These are phyloP conservation scores for Chouioia cunea DNA, from an alignment of 2,888 invertebrate genomes.

Conservation along the genomic window DNA sequence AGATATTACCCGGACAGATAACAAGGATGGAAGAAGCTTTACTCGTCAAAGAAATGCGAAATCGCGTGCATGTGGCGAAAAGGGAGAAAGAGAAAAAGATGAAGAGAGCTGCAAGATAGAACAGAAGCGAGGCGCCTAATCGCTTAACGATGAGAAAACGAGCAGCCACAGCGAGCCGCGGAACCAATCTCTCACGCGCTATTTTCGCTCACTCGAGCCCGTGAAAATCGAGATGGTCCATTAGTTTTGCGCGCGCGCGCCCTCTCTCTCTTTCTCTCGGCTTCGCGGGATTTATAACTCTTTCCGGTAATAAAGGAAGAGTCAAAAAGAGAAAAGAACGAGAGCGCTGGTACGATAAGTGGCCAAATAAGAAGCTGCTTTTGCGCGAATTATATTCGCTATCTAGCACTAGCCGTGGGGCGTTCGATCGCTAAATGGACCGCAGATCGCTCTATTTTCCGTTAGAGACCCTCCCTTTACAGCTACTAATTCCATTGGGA, in stretches of 20 bases:
- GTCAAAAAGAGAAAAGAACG: conserved; percentile 10
- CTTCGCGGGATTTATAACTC: conserved; percentile 43
- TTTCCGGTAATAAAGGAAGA: conserved; percentile 45
- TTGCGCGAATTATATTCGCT: no score
- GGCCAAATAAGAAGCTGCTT: conserved; percentile 19
- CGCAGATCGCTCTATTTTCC: no score
- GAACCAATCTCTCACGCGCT: conserved; percentile 45
- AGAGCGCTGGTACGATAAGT: conserved; percentile 21
- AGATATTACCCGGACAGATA: no score
- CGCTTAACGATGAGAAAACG: conserved; percentile 61
- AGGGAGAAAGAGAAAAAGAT: no score
- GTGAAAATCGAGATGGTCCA: conserved; percentile 44
- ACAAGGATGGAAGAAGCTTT: no score
- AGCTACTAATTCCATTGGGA: no score
- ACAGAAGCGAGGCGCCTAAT: conserved; percentile 49
- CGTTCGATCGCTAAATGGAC: no score
- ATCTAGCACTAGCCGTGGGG: no score
- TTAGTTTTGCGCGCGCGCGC: conserved; percentile 43
- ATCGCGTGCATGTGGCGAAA: no score
- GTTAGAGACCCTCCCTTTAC: no score
- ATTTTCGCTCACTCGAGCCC: conserved; percentile 46
- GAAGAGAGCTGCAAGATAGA: no score
- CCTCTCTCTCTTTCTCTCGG: background rate
- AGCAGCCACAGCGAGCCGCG: conserved; percentile 42
- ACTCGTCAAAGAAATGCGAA: no score